phyloP scores from a whole-genome alignment of 2,113 vertebrate genomes.

The Hemiprocne comata region DNA sequence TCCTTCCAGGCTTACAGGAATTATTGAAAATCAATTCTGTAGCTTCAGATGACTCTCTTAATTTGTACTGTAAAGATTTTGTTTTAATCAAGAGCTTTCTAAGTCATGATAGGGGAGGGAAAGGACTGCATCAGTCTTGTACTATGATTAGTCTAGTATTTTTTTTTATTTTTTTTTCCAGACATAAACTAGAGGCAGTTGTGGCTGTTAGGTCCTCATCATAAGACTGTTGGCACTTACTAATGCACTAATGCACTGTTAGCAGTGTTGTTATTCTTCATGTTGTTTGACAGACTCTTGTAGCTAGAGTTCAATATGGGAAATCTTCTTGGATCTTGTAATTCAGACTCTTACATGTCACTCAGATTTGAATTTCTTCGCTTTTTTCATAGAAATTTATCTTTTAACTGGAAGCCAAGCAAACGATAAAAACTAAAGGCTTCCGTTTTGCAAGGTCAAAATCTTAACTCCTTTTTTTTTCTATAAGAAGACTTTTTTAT shows the following conservation, averaged over 20 bases:
- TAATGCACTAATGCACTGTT: not conserved
- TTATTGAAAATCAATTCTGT: conserved; percentile 31
- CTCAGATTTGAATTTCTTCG: not conserved
- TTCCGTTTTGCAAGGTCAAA: not conserved
- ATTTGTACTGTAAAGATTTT: conserved; percentile 32
- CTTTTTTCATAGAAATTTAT: not conserved
- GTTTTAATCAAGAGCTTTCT: conserved; percentile 1
- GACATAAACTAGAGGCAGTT: not conserved
- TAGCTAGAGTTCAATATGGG: not conserved
- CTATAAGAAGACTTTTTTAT: not conserved
- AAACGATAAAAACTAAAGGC: not conserved
- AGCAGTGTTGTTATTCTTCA: not conserved
- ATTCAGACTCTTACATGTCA: not conserved
- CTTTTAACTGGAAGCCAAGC: not conserved
- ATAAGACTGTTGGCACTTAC: not conserved
- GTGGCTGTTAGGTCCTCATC: not conserved
- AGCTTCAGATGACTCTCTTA: conserved; percentile 22
- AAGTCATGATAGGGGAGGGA: not conserved
- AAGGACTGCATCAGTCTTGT: not conserved
- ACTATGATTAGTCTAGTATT: not conserved
- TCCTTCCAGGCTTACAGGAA: not conserved
- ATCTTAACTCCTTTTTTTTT: not conserved
- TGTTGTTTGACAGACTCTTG: not conserved
- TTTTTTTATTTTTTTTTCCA: not conserved
- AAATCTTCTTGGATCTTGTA: fast-evolving